Percentiles rank a stretch among this genome's conserved stretches.
Conservation (phyloP, 2,888 invertebrate species). For the Eupsilia transversa region DNA sequence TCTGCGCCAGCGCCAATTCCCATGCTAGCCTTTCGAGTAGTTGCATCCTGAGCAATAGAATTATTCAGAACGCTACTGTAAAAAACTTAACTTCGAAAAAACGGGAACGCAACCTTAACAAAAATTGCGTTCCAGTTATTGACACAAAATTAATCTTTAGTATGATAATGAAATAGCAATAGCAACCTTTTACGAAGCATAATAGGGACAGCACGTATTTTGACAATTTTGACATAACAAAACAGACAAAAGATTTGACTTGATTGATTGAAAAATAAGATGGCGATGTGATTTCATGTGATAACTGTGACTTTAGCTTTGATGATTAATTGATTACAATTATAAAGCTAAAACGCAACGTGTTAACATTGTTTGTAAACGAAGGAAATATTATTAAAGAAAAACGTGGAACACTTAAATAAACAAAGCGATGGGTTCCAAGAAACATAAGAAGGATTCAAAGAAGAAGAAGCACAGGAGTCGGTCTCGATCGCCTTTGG, state of each 20-base stretch:
- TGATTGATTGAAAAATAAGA: constrained; percentile 5
- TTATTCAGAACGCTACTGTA: neutral
- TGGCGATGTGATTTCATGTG: neutral
- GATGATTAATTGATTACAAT: no score
- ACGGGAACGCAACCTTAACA: constrained; percentile 4
- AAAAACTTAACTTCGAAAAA: neutral
- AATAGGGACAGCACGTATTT: neutral
- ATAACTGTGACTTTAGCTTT: no score
- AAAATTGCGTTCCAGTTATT: neutral
- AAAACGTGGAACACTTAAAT: neutral
- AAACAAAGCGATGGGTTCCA: constrained; percentile 91
- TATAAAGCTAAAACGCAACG: constrained; percentile 10
- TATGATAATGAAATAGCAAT: neutral
- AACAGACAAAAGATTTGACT: no score
- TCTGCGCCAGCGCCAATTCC: no score
- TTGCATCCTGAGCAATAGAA: neutral
- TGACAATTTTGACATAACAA: neutral
- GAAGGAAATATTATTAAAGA: constrained; percentile 21
- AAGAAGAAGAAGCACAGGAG: constrained; percentile 92
- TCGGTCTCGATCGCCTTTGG: constrained; percentile 90
- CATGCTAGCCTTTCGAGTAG: neutral
- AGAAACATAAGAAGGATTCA: constrained; percentile 93
- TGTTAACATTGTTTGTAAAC: constrained; percentile 49
- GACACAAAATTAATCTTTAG: neutral
- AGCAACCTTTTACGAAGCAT: neutral